These are phyloP conservation scores for Pachycephus smyrnensis DNA, from an alignment of 2,888 invertebrate genomes.

Conservation along the genomic window DNA sequence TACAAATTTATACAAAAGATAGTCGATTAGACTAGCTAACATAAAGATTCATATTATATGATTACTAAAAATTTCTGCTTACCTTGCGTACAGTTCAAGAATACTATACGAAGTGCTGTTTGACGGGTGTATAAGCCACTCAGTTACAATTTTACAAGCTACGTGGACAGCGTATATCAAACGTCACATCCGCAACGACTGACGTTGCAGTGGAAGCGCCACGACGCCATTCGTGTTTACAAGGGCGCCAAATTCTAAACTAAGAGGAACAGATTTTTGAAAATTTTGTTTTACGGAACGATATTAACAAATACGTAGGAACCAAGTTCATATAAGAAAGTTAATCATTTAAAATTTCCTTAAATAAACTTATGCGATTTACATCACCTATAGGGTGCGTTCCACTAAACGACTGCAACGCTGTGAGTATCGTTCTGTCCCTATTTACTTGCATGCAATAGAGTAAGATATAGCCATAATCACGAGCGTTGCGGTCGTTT, in stretches of 20 bases:
- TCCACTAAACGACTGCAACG: no score
- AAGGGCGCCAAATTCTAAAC: neutral
- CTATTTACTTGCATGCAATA: no score
- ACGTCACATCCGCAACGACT: conserved; percentile 56
- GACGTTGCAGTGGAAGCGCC: conserved; percentile 40
- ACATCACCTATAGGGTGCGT: no score
- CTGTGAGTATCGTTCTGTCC: no score
- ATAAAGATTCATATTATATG: neutral
- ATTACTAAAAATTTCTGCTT: conserved; percentile 25
- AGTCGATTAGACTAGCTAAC: neutral
- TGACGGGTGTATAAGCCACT: conserved; percentile 32
- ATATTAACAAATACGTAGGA: neutral
- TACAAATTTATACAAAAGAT: neutral
- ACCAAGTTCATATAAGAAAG: neutral
- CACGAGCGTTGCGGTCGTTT: no score
- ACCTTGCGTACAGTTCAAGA: conserved; percentile 35
- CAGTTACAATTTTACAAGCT: conserved; percentile 37
- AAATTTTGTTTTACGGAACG: neutral
- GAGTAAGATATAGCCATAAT: no score
- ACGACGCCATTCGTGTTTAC: conserved; percentile 11
- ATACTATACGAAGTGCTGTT: conserved; percentile 38
- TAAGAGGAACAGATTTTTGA: neutral
- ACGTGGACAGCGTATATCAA: conserved; percentile 50
- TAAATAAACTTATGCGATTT: neutral
- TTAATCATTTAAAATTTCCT: neutral